Base-by-base conservation (phyloP, 2,113 vertebrate species). In the Bubo scandiacus region DNA sequence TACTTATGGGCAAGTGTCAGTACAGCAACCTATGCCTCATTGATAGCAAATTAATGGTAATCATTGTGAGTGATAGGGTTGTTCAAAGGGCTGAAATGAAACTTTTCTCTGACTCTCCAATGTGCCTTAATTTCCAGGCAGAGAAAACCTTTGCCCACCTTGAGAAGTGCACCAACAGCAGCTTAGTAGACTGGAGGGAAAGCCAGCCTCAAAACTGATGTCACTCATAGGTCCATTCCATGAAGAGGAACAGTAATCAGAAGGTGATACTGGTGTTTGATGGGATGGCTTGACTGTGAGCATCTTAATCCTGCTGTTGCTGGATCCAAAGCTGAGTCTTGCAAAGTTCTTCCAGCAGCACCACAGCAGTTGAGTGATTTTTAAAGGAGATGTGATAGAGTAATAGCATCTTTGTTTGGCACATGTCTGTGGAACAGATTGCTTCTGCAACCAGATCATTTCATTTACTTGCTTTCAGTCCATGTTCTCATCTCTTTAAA, bases 401-500 rank as follows among this genome's bases (percentile, higher is more conserved):
- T 36, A 81, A 47, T 18, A 40, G 9, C 3, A 0, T 79, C 91
- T 75, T 70, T 71, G 55, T 81, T 97, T 95, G 92, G 92, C 86
- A 91, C 2, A 4, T 89, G 54, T 72, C 86, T 84, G 34, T 88
- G 59, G 43, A 96, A 94, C 88, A 95, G 68, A 74, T 93, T 94
- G 83, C 73, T 92, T 82, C 57, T 87, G 72, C 57, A 81, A 54
- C 38, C 63, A 89, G 43, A 79, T 49, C 0, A 80, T 88, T 95
- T 93, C 15, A 71, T 86, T 79, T 84, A 91, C 88, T 89, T 83
- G 68, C 78, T 96, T 92, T 89, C 80, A 84, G 91, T 79, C 61
- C 77, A 52, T 95, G 95, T 92, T 78, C 88, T 71, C 77, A 83
- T 93, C 86, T 96, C 65, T 96, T 81, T 94, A 87, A 87, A 95